Conservation (phyloP, 2,797 vertebrate species). For the Stomatorhinus walkeri region DNA sequence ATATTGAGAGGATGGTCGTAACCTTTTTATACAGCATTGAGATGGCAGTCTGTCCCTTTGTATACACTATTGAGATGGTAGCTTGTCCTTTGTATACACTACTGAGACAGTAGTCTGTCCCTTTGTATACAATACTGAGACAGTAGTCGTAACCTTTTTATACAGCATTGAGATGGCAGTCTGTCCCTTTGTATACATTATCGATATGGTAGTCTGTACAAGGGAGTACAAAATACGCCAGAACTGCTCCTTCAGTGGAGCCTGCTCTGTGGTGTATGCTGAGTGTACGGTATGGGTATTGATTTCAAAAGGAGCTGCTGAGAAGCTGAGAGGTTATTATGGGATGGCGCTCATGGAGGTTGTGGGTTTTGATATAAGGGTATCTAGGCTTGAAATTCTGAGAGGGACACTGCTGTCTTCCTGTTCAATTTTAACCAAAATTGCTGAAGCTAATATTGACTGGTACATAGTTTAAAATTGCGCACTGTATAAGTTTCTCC, state of each 20-base stretch:
- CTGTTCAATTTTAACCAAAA: neutral
- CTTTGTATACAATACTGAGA: neutral
- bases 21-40: neutral
- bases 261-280: conserved; percentile 1
- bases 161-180: neutral
- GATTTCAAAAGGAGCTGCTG: neutral
- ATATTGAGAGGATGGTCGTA: neutral
- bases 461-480: conserved; percentile 1
- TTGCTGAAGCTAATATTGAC: conserved; percentile 9
- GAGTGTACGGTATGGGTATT: neutral
- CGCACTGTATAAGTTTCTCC: neutral
- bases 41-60: neutral
- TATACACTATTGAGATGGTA: neutral
- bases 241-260: neutral
- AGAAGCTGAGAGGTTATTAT: conserved; percentile 4
- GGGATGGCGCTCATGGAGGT: neutral
- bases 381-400: neutral
- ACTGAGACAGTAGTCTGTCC: neutral
- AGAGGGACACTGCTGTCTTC: neutral
- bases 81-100: neutral
- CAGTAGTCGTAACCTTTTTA: neutral
- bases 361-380: neutral
- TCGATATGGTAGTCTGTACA: neutral
- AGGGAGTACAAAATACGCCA: neutral
- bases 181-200: neutral